These are phyloP conservation scores for Hypolimnas misippus DNA, from an alignment of 2,888 invertebrate species.

Conservation along the genomic window DNA sequence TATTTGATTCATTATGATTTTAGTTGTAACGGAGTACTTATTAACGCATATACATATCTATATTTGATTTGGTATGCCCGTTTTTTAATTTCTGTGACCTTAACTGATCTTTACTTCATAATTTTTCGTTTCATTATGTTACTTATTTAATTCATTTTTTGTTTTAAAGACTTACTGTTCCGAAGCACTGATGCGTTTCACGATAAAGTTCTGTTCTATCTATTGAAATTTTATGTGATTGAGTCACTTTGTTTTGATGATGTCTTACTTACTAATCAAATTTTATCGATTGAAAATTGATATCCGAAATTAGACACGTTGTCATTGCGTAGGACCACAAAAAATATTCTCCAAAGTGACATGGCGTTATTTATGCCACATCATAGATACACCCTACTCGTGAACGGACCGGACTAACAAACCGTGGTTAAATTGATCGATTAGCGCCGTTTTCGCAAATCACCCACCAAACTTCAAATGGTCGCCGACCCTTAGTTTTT, in stretches of 20 bases:
- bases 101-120: no score
- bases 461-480: constrained; percentile 36
- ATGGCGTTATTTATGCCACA: constrained; percentile 65
- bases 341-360: constrained; percentile 54
- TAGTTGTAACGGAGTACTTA: no score
- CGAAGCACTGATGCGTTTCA: no score
- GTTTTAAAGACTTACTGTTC: no score
- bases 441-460: constrained; percentile 71
- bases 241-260: background rate
- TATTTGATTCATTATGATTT: no score
- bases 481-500: constrained; percentile 16
- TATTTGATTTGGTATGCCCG: no score
- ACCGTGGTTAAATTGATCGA: constrained; percentile 80
- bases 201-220: no score
- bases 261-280: background rate
- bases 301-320: constrained; percentile 1
- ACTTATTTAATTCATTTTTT: no score
- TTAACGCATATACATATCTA: no score
- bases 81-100: no score
- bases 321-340: background rate
- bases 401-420: constrained; percentile 68
- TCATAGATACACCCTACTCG: constrained; percentile 51
- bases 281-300: background rate
- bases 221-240: no score
- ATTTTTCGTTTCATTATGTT: no score